Evolutionary conservation across 2,113 vertebrate species (phyloP), one percentile per base, ranked within the genome.

Genomic region (Catharus minimus): DNA sequence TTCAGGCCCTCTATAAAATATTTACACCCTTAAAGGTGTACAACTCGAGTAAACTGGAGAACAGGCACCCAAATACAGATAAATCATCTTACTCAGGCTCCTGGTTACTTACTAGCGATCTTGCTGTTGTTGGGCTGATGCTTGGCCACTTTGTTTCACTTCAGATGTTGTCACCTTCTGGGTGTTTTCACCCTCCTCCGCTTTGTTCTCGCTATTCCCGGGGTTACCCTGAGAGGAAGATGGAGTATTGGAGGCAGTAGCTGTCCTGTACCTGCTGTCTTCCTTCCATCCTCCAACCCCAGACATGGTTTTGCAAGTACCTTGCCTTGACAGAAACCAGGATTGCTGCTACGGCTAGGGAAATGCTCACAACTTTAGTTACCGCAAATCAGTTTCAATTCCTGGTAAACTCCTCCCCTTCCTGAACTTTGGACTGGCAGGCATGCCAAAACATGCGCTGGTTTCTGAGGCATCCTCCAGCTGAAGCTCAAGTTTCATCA

Each of bases 71-170:
- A 5, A 38, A 4, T 12, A 32, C 20, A 24, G 0, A 0, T 16
- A 49, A 13, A 75, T 11, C 13, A 18, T 18, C 17, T 88, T 36
- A 52, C 21, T 16, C 17, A 61, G 21, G 5, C 46, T 84, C 23
- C 13, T 82, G 52, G 36, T 22, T 87, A 95, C 95, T 96, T 79
- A 95, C 95, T 33, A 3, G 7, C 6, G 57, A 7, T 47, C 2
- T 56, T 27, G 85, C 20, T 90, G 86, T 9, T 46, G 52, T 15
- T 47, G 14, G 17, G 2, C 52, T 21, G n/a, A 23, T 4, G 12
- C 19, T 41, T 33, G 50, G 15, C 47, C 1, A 4, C 21, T 38
- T 58, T 8, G 14, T 20, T 76, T 7, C 60, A 44, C 15, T 82
- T 49, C 47, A 82, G 74, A 10, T 32, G 11, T 33, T n/a, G 10